phyloP scores from a whole-genome alignment of 2,888 invertebrate genomes.

The Euclidia mi region DNA sequence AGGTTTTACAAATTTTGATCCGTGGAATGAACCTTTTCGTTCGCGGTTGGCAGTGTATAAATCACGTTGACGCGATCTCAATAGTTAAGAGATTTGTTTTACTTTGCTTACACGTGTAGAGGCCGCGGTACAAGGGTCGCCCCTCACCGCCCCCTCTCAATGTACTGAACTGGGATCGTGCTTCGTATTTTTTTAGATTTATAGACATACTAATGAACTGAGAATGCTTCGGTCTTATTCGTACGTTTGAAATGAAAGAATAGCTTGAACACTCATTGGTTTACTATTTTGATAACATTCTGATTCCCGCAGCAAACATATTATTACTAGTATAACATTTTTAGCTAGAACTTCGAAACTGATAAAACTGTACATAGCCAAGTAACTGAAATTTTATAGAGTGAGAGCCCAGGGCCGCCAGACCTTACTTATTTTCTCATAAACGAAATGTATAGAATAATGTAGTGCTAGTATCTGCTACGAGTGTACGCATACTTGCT shows the following conservation, averaged over 20 bases:
- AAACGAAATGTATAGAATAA: no score
- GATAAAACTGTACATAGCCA: no score
- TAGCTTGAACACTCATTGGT: no score
- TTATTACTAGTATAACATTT: no score
- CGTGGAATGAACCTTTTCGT: slow-evolving; percentile 30
- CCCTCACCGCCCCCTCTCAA: not conserved
- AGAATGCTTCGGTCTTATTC: not conserved
- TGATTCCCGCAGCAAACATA: no score
- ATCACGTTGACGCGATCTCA: slow-evolving; percentile 17
- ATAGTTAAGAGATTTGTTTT: slow-evolving; percentile 41
- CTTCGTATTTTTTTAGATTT: slow-evolving; percentile 12
- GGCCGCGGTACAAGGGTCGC: slow-evolving; percentile 13
- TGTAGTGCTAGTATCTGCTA: no score
- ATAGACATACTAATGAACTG: slow-evolving; percentile 16
- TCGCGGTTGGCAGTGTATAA: slow-evolving; percentile 10
- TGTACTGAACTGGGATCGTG: not conserved
- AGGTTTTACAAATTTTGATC: slow-evolving; percentile 55
- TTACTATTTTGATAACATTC: no score
- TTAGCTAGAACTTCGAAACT: no score
- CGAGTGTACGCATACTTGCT: no score
- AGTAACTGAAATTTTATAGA: no score
- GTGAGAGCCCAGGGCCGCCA: no score
- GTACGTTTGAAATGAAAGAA: not conserved
- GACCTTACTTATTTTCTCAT: no score
- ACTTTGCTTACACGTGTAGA: slow-evolving; percentile 17